Conservation (phyloP, 37 sponge, comb jelly and placozoan genomes). For the Diacarnus erythraeanus region DNA sequence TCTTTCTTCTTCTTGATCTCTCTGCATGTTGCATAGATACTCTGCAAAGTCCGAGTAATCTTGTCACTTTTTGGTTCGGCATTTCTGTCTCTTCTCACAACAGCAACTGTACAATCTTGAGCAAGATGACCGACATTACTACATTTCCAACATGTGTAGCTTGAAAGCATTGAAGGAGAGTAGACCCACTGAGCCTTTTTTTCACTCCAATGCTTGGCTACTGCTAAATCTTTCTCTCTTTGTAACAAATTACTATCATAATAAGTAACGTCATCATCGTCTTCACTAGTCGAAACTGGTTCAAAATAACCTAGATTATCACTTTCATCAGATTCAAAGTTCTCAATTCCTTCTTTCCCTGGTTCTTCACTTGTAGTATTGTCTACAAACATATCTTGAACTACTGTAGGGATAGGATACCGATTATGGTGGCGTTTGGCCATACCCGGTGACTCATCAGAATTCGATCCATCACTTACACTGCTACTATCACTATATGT, state of each 20-base stretch:
- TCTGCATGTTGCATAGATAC: not conserved
- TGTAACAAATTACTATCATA: not conserved
- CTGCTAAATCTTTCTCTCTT: not conserved
- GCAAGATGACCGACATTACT: slow-evolving; percentile 42
- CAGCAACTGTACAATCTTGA: slow-evolving; percentile 31
- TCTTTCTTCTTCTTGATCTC: slow-evolving; percentile 19
- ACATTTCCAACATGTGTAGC: slow-evolving; percentile 43
- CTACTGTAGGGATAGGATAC: not conserved
- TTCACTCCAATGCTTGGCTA: not conserved
- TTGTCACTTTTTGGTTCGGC: not conserved
- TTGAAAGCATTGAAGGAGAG: slow-evolving; percentile 8
- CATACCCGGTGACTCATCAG: not conserved
- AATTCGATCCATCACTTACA: not conserved
- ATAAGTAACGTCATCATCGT: not conserved
- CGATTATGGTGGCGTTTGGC: not conserved
- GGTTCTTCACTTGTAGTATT: not conserved
- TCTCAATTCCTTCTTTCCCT: not conserved
- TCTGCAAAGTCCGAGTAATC: not conserved
- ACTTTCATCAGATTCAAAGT: not conserved
- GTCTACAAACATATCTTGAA: not conserved
- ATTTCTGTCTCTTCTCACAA: no score
- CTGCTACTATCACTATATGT: not conserved
- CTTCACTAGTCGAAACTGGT: not conserved
- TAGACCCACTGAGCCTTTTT: slow-evolving; percentile 9
- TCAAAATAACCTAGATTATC: not conserved